Conservation (phyloP, 2,113 vertebrate genomes). For the Cranoglanis bouderius region DNA sequence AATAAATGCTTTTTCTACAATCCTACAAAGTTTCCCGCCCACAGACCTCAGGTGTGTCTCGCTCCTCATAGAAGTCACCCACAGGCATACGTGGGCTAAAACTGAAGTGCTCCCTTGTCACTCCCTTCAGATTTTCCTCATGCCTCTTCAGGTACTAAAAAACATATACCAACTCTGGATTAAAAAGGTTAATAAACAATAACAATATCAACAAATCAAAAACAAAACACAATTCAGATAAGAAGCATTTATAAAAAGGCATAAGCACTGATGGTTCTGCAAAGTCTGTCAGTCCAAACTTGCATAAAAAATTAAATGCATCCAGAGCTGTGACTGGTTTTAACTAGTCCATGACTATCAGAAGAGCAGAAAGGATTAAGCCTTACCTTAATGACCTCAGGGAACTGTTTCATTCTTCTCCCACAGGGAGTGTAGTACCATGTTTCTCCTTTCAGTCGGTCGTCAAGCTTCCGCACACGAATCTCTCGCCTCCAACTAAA, state of each 20-base stretch:
- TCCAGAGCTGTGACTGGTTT: too few species aligned
- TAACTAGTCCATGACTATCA: background rate
- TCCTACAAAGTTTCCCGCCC: background rate
- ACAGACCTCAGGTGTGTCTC: slow-evolving; percentile 84
- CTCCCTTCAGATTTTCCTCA: slow-evolving; percentile 72
- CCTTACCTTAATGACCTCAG: slow-evolving; percentile 91
- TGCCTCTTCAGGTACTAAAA: slow-evolving; percentile 88
- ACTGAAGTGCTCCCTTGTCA: slow-evolving; percentile 93
- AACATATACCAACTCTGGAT: background rate
- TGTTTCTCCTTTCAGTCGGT: slow-evolving; percentile 92
- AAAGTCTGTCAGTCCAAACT: background rate
- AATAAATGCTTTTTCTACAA: background rate
- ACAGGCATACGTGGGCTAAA: slow-evolving; percentile 97
- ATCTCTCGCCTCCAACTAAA: slow-evolving; percentile 90
- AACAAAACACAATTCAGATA: background rate
- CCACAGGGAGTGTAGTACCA: slow-evolving; percentile 98
- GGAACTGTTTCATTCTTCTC: slow-evolving; percentile 95
- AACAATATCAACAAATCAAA: background rate
- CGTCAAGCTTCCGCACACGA: slow-evolving; percentile 84
- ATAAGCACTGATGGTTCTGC: background rate
- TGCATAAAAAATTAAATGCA: background rate
- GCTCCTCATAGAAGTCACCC: slow-evolving; percentile 95
- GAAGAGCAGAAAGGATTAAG: background rate
- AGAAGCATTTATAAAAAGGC: background rate
- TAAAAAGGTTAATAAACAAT: background rate